Base-by-base conservation (phyloP, 2,888 invertebrate species). In the Arenicola marina region DNA sequence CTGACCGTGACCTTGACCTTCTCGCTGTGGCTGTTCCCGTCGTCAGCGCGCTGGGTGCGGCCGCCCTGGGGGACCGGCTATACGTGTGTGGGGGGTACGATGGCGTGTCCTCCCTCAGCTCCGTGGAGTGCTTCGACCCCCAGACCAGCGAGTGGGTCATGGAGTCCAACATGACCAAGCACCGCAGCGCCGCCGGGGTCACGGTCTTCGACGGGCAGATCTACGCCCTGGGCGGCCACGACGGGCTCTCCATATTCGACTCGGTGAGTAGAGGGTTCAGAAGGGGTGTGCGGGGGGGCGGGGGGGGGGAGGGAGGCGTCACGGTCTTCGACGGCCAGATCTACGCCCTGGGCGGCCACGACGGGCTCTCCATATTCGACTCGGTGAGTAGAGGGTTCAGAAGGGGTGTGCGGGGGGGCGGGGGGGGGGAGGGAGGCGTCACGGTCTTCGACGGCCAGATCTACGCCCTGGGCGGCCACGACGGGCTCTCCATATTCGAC, bases 231-330 rank as follows among this genome's bases (percentile, higher is more conserved):
- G 94, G 93, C 21, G 93, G 93, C 0, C 93, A 93, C 78, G 93
- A 93, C 84, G 93, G 93, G 0, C 84, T 92, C 21, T 91, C 91
- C 4, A 93, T 93, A 73, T 92, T 92, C 81, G 91, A 92, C 84
- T 91, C 91, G 1, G 92, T 88, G 78, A 81, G 85, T 75, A 38
- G 11, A n/a, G n/a, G n/a, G n/a, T n/a, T n/a, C n/a, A n/a, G n/a
- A n/a, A n/a, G n/a, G n/a, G n/a, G n/a, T n/a, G n/a, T n/a, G n/a
- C n/a, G n/a, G n/a, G n/a, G n/a, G n/a, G n/a, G n/a, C n/a, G n/a
- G n/a, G n/a, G n/a, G n/a, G n/a, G n/a, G n/a, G n/a, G n/a, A n/a
- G n/a, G n/a, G n/a, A n/a, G 91, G 90, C 51, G 89, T 90, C 1
- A 88, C 89, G 2, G 87, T 89, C 24, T 86, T 88, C 76, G 86